Conservation (phyloP, 1,140 invertebrate genomes). For the Zelostemma sp. region DNA sequence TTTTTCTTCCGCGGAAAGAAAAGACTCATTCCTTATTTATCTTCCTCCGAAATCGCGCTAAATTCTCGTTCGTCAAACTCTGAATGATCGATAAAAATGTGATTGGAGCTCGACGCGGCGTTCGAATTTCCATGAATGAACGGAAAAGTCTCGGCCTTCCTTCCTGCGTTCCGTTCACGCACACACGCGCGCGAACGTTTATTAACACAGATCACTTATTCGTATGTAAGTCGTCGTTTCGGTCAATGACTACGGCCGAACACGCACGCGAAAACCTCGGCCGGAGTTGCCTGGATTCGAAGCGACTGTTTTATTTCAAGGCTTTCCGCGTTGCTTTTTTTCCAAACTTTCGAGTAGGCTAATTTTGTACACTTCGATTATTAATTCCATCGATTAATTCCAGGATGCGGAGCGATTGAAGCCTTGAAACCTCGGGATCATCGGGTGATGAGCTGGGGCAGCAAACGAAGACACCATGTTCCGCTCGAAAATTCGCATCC, state of each 20-base stretch:
- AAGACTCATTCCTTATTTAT: no score
- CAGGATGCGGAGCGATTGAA: no score
- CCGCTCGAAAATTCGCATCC: constrained; percentile 88
- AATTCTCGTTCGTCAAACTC: no score
- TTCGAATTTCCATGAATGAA: neutral
- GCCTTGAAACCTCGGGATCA: neutral
- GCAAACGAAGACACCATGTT: constrained; percentile 77
- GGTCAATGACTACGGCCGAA: constrained; percentile 39
- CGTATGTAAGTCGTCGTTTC: constrained; percentile 32
- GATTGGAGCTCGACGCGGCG: neutral
- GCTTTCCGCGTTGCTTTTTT: constrained; percentile 30
- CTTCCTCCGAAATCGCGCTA: no score
- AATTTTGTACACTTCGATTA: neutral
- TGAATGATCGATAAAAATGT: neutral
- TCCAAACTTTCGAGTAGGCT: neutral
- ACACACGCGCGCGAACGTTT: constrained; percentile 10
- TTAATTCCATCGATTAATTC: neutral
- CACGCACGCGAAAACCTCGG: constrained; percentile 32
- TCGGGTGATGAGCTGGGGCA: constrained; percentile 59
- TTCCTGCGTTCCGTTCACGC: neutral
- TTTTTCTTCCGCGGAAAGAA: neutral
- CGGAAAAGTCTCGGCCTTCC: neutral
- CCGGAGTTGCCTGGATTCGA: constrained; percentile 12
- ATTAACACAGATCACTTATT: constrained; percentile 20
- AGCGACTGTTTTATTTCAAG: constrained; percentile 30